Conservation (phyloP, 2,113 vertebrate species). For the Apodemus speciosus region DNA sequence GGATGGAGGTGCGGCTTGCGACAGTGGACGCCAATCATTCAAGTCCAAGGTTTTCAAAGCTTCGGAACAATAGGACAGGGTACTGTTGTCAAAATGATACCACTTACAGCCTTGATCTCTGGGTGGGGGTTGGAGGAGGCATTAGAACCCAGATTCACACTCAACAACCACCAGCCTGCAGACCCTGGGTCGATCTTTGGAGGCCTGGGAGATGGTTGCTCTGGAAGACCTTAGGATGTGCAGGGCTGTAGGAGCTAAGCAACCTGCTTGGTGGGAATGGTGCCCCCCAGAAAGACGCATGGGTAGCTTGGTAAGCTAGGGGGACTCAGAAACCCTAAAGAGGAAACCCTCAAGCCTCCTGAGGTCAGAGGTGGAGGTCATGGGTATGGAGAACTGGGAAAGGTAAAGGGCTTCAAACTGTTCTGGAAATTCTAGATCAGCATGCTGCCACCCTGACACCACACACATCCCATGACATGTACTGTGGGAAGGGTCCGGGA, state of each 20-base stretch:
- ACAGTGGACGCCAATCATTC: no score
- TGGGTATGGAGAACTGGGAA: rapidly evolving
- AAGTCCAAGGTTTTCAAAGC: not conserved
- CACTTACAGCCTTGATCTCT: not conserved
- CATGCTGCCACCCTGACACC: rapidly evolving
- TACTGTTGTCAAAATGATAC: rapidly evolving
- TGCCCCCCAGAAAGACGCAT: not conserved
- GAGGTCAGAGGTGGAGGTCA: not conserved
- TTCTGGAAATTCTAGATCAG: no score
- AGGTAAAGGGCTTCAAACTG: not conserved
- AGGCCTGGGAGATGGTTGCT: no score
- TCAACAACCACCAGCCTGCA: not conserved
- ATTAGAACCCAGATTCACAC: not conserved
- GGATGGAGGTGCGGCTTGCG: not conserved
- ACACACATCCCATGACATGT: no score
- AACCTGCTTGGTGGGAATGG: not conserved
- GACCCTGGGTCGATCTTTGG: no score
- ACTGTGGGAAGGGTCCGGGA: not conserved
- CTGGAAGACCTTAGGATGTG: not conserved
- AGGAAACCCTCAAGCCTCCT: not conserved
- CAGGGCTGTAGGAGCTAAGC: no score
- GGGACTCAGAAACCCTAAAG: no score
- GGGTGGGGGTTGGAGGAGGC: rapidly evolving
- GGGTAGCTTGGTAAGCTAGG: not conserved
- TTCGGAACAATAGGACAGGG: rapidly evolving